Evolutionary conservation across 2,113 vertebrate species (phyloP), one percentile per base, ranked within the genome.

Genomic region (Lagopus leucura): DNA sequence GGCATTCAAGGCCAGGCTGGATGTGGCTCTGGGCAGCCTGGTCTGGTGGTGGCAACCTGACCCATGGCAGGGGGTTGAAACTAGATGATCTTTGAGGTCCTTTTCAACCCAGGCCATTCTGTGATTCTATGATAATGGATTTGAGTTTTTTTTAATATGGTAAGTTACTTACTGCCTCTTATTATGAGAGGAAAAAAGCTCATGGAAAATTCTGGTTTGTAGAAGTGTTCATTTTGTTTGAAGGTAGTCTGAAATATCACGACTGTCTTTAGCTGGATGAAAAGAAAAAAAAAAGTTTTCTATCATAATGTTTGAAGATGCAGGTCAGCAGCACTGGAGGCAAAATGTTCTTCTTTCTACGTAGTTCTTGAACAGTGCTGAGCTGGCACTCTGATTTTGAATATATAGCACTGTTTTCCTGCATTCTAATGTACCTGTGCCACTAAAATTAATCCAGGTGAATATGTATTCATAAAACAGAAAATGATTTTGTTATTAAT

Each of bases 331-430:
- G 38, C 34, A 5, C 22, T 50, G 42, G 60, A 82, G 54, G 76
- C 55, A 75, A 64, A 73, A 83, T 25, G 89, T 79, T 91, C 27
- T 47, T 32, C 12, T 30, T 79, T 82, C n/a, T 28, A 22, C 50
- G 2, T 6, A 2, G n/a, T 32, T 90, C 36, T 60, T 48, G 18
- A 28, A 38, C 18, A 27, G 21, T 1, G 3, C 94, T 90, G 48
- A 55, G 13, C 67, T 92, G 22, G 2, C 22, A 6, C n/a, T 64
- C 40, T 10, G 17, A 2, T 6, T 82, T 63, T 38, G 5, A n/a
- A 30, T 52, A 25, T 36, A 0, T 24, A n/a, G 12, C 9, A 5
- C 38, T 2, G 0, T 36, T 86, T 72, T 55, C 58, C 16, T 75
- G 21, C 11, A 15, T 63, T 77, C 50, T 76, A 36, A 60, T 1